Conservation (phyloP, 2,113 vertebrate genomes). For the Hippopotamus amphibius region DNA sequence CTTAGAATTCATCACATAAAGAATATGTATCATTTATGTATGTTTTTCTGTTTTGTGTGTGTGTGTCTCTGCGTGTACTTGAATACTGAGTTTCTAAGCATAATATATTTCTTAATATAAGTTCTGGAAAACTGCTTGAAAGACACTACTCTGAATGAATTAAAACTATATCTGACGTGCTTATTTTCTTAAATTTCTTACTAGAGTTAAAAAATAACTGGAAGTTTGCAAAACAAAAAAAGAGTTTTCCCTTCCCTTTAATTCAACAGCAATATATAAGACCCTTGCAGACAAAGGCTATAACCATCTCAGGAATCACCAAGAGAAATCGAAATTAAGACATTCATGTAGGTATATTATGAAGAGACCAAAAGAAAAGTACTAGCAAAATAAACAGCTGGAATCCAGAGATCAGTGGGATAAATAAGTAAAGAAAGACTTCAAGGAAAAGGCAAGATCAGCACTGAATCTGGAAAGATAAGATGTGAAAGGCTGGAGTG, state of each 20-base stretch:
- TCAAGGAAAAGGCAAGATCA: background rate
- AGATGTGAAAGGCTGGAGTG: background rate
- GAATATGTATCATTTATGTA: background rate
- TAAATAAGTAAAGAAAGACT: background rate
- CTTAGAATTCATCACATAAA: background rate
- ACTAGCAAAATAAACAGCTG: background rate
- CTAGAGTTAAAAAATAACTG: background rate
- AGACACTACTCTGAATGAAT: background rate
- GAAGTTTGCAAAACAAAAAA: background rate
- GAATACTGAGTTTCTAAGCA: background rate
- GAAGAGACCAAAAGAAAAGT: background rate
- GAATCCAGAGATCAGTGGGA: background rate
- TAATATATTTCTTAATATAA: background rate
- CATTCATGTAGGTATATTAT: background rate
- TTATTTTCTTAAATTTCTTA: background rate
- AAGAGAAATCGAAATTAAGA: conserved; percentile 21
- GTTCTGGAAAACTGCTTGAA: background rate
- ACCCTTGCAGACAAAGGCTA: background rate
- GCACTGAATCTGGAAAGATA: background rate
- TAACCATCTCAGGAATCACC: background rate
- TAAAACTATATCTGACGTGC: background rate
- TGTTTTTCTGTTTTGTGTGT: background rate
- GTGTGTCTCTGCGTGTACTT: background rate
- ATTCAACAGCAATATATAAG: conserved; percentile 4
- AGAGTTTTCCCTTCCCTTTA: background rate